Conservation (phyloP, 2,797 vertebrate species). For the Platalea minor region DNA sequence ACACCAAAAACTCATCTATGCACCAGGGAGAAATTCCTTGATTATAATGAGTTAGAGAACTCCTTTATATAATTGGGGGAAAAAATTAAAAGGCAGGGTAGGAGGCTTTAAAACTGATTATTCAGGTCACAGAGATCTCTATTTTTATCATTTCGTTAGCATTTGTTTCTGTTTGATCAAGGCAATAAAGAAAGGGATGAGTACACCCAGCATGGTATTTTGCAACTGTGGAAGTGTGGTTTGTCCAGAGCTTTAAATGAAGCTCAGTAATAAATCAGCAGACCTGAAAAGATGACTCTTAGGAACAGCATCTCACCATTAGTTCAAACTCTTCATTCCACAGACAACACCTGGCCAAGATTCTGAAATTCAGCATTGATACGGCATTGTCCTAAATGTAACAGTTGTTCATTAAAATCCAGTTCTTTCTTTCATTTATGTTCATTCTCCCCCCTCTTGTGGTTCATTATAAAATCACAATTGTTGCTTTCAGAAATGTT, state of each 20-base stretch:
- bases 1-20: background rate
- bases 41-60: background rate
- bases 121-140: background rate
- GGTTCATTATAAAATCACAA: slow-evolving; percentile 75
- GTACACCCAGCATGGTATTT: background rate
- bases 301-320: background rate
- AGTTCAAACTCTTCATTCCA: background rate
- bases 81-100: background rate
- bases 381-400: background rate
- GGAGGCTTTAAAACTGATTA: background rate
- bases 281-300: background rate
- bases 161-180: slow-evolving; percentile 8
- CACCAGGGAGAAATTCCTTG: background rate
- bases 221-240: background rate
- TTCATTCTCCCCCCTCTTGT: slow-evolving; percentile 79
- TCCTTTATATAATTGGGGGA: background rate
- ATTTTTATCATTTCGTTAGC: background rate
- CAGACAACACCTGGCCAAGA: background rate
- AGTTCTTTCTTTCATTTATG: slow-evolving; percentile 67
- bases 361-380: background rate
- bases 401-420: slow-evolving; percentile 35
- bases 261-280: background rate
- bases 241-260: background rate
- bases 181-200: background rate
- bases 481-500: slow-evolving; percentile 34